phyloP scores from a whole-genome alignment of 2,113 vertebrate genomes.

The Sprattus sprattus region DNA sequence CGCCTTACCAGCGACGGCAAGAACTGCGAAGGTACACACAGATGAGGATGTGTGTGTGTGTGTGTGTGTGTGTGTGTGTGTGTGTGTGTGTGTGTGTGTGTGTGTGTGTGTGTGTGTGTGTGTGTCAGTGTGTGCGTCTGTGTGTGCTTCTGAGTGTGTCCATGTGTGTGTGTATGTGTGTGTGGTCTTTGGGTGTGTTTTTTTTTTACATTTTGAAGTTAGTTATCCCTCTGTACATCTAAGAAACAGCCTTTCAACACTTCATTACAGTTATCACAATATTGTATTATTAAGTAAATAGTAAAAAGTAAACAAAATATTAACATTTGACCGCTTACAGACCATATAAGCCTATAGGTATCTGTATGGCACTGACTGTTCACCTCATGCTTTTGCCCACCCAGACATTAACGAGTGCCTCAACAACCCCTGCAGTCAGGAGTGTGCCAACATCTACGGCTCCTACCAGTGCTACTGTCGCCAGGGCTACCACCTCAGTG shows the following conservation, averaged over 20 bases:
- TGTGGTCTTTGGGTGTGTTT: background rate
- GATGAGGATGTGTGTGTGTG: background rate
- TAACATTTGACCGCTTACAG: too few relatives aligned
- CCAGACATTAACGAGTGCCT: constrained; percentile 92
- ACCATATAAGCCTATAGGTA: too few relatives aligned
- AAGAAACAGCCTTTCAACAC: too few relatives aligned
- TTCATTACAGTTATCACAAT: background rate
- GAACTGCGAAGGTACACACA: constrained; percentile 86
- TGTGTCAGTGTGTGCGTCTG: background rate
- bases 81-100: background rate
- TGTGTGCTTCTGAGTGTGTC: background rate
- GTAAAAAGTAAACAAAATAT: background rate
- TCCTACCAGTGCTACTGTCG: constrained; percentile 97
- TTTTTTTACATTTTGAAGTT: background rate
- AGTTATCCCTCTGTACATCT: too few relatives aligned
- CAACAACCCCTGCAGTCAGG: constrained; percentile 84
- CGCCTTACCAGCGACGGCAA: constrained; percentile 81
- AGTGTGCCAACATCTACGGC: constrained; percentile 90
- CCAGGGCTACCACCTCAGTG: constrained; percentile 84
- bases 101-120: background rate
- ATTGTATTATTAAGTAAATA: background rate
- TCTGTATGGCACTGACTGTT: background rate
- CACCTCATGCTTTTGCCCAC: constrained; percentile 40
- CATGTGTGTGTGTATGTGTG: background rate
- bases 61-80: background rate